Base-by-base conservation (phyloP, 30 jellyfish, hydroid and myxozoan genomes). In the Aurelia sp. region DNA sequence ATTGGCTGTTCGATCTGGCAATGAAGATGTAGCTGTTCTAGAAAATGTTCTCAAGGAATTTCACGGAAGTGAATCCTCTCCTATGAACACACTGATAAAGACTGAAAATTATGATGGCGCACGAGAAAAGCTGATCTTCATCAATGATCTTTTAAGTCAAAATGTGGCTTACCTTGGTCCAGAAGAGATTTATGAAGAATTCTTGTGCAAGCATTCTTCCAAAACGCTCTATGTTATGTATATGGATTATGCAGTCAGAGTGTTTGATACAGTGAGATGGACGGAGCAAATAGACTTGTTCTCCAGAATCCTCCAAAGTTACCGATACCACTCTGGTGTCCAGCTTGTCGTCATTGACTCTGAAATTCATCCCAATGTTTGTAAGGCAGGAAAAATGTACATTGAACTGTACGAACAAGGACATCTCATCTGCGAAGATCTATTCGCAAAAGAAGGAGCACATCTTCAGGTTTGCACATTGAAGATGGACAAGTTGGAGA, bases 361-460 rank as follows among this genome's bases (percentile, higher is more conserved):
- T 13, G 93, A 84, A 27, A 27, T 61, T 35, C 73, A 53, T 19
- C 70, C 87, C 10, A 71, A 21, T 12, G 53, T 38, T 53, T 13
- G 19, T 2, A 64, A 70, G 3, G 47, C 73, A 40, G 69, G 40
- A 5, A 60, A 31, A 11, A 84, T 70, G 86, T 59, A 64, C 82
- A 84, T 84, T 8, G 93, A 84, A 48, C 62, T 38, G 27, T 71
- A 50, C 50, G 93, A 84, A 0, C 60, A 84, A 70, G 93, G 93
- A 24, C 4, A 71, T 8, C 81, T 84, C 1, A 1, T 59, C 81
- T 84, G 81, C 40, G 87, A 84, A 62, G 93, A 84, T 84, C 74
- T 84, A 11, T 63, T 53, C 3, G 81, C 77, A 18, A 80, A 74
- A 57, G 95, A 86, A 77, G 95, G 77, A 0, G 47, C n/a, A 51